Conservation (phyloP, 2,888 invertebrate genomes). For the Leptura quadrifasciata region DNA sequence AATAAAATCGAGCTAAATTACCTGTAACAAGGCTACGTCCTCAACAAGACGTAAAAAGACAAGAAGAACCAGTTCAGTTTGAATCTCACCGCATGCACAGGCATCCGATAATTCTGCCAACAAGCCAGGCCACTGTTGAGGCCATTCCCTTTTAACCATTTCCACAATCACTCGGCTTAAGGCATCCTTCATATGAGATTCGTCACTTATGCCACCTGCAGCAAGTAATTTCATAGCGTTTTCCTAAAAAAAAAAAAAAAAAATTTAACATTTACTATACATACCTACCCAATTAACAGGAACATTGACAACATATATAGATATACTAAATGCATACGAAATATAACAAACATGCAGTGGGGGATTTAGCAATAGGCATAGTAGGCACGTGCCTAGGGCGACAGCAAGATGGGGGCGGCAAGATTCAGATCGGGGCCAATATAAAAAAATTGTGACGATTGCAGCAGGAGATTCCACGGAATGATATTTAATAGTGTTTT, state of each 20-base stretch:
- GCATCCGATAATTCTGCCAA: conserved; percentile 88
- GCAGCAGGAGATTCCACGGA: no score
- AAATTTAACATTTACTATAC: no score
- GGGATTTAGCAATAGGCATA: no score
- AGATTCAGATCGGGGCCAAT: no score
- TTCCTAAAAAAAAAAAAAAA: conserved; percentile 75
- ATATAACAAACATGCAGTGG: no score
- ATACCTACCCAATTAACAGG: no score
- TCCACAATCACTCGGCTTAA: conserved; percentile 94
- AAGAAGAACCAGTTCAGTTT: conserved; percentile 92
- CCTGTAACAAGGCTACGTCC: conserved; percentile 93
- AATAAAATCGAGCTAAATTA: conserved; percentile 62
- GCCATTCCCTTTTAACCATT: conserved; percentile 98
- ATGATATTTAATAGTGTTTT: no score
- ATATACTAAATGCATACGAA: no score
- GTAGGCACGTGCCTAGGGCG: no score
- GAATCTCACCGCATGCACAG: conserved; percentile 88
- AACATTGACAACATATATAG: no score
- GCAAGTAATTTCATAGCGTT: conserved; percentile 90
- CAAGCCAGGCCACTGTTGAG: conserved; percentile 95
- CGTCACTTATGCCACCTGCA: conserved; percentile 85
- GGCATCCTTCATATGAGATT: conserved; percentile 89
- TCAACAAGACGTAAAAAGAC: conserved; percentile 93
- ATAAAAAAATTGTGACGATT: no score
- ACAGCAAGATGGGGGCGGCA: no score